These are phyloP conservation scores for Diaphora mendica DNA, from an alignment of 2,888 invertebrate genomes.

Conservation along the genomic window DNA sequence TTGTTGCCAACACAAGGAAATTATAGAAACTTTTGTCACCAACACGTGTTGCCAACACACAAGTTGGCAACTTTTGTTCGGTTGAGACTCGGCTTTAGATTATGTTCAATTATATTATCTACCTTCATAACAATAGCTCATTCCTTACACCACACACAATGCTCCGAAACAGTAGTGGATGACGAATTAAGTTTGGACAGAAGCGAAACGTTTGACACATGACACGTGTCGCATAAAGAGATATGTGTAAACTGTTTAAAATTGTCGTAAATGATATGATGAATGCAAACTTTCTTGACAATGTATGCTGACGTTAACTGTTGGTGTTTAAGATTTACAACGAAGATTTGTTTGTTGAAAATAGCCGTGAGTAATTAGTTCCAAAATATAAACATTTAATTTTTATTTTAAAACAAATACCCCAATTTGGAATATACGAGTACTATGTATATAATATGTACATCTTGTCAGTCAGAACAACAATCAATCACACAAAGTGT, in stretches of 20 bases:
- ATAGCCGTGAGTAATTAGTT: neutral
- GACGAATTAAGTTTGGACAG: constrained; percentile 51
- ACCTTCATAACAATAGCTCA: neutral
- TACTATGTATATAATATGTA: too few species aligned
- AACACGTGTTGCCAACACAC: too few species aligned
- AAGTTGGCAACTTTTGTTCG: too few species aligned
- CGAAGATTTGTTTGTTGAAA: neutral
- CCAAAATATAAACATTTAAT: neutral
- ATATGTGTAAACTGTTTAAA: constrained; percentile 42
- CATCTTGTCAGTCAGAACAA: too few species aligned
- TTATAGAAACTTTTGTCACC: too few species aligned
- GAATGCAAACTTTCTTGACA: constrained; percentile 16
- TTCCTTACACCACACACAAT: constrained; percentile 7
- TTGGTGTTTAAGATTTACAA: constrained; percentile 12
- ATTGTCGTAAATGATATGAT: constrained; percentile 40
- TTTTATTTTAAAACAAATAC: too few species aligned
- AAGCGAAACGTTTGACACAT: constrained; percentile 30
- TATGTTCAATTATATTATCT: too few species aligned
- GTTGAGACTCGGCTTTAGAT: too few species aligned
- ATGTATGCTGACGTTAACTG: constrained; percentile 16
- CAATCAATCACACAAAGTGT: too few species aligned
- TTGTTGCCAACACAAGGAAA: too few species aligned
- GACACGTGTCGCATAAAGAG: constrained; percentile 36
- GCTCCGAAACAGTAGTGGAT: constrained; percentile 54
- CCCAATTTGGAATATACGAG: too few species aligned